These are phyloP conservation scores for Odontocerum albicorne DNA, from an alignment of 2,888 invertebrate species.

Conservation along the genomic window DNA sequence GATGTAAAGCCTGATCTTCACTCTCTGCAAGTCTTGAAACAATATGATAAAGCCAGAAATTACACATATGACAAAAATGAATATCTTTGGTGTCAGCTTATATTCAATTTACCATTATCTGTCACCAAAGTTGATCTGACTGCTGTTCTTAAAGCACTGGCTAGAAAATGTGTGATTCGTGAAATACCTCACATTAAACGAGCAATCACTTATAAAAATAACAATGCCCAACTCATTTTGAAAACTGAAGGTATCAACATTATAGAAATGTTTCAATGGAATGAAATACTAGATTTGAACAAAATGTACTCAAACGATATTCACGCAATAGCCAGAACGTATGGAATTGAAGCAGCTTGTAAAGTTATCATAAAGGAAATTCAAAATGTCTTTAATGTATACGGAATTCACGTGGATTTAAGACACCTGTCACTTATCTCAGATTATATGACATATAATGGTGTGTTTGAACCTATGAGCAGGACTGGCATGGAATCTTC, in stretches of 20 bases:
- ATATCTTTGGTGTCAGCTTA: constrained; percentile 84
- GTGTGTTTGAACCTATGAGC: constrained; percentile 86
- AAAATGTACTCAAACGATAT: constrained; percentile 92
- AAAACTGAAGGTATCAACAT: constrained; percentile 97
- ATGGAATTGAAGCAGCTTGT: constrained; percentile 95
- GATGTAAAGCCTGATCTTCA: constrained; percentile 28
- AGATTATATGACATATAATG: constrained; percentile 98
- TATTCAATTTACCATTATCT: constrained; percentile 66
- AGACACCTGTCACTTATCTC: constrained; percentile 91
- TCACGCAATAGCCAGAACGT: constrained; percentile 84
- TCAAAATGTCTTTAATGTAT: constrained; percentile 93
- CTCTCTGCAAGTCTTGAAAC: constrained; percentile 48
- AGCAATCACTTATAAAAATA: constrained; percentile 74
- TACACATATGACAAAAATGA: constrained; percentile 77
- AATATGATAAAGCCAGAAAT: constrained; percentile 53
- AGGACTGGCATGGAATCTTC: constrained; percentile 87
- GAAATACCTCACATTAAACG: constrained; percentile 79
- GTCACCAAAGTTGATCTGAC: constrained; percentile 74
- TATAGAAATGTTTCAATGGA: constrained; percentile 83
- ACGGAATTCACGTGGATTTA: constrained; percentile 94
- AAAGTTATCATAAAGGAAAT: constrained; percentile 93
- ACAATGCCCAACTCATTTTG: constrained; percentile 65
- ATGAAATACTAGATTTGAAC: constrained; percentile 76
- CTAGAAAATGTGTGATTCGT: constrained; percentile 73
- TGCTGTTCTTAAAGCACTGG: constrained; percentile 70